A percentile compares a stretch with the other conserved stretches of the same genome.
Evolutionary conservation across 2,797 vertebrate genomes (phyloP).

Genomic region (Chrosomus eos): DNA sequence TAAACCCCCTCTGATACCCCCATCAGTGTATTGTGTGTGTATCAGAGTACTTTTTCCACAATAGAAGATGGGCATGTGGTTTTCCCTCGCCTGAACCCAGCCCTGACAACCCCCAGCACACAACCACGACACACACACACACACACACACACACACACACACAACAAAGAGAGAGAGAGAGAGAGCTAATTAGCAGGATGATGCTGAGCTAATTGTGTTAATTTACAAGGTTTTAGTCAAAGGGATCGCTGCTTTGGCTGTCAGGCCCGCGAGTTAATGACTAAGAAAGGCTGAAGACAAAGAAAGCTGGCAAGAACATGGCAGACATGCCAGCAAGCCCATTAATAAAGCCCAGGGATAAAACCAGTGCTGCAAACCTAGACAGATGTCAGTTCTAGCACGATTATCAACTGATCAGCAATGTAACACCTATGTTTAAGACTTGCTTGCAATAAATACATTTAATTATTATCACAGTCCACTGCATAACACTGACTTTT

Average conservation of each 20-base stretch:
- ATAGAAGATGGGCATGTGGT: slow-evolving; percentile 85
- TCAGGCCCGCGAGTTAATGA: slow-evolving; percentile 91
- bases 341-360: slow-evolving; percentile 55
- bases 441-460: slow-evolving; percentile 41
- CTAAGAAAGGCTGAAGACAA: slow-evolving; percentile 89
- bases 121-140: slow-evolving; percentile 65
- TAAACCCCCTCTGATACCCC: slow-evolving; percentile 9
- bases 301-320: slow-evolving; percentile 70
- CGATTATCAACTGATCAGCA: slow-evolving; percentile 46
- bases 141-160: slow-evolving; percentile 78
- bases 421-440: slow-evolving; percentile 27
- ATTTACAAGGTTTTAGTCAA: slow-evolving; percentile 99
- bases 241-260: slow-evolving; percentile 91
- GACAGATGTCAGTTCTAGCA: slow-evolving; percentile 46
- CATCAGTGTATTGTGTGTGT: slow-evolving; percentile 60
- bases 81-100: slow-evolving; percentile 85
- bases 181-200: slow-evolving; percentile 97
- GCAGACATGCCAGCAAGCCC: slow-evolving; percentile 57
- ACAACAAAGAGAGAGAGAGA: slow-evolving; percentile 84
- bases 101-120: too few species aligned
- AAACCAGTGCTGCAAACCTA: slow-evolving; percentile 32
- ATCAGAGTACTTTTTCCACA: slow-evolving; percentile 76
- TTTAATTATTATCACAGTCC: slow-evolving; percentile 43
- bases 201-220: slow-evolving; percentile 99
- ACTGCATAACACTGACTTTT: slow-evolving; percentile 11